Percentiles rank a stretch among this genome's conserved stretches.
phyloP scores from a whole-genome alignment of 2,797 vertebrate genomes.

The Loriculus beryllinus region DNA sequence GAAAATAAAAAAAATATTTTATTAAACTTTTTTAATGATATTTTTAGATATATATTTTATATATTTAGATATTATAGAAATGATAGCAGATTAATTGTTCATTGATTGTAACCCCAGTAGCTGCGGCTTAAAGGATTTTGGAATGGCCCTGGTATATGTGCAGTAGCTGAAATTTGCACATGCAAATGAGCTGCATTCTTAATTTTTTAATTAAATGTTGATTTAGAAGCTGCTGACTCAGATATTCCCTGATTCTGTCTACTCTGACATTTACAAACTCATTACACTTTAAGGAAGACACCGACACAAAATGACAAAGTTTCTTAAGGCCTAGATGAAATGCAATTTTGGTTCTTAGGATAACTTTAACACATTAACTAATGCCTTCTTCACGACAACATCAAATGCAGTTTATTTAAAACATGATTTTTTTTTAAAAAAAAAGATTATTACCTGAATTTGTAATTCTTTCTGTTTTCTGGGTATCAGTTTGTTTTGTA shows the following conservation, averaged over 20 bases:
- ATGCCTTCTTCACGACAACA: background rate
- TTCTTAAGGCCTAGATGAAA: background rate
- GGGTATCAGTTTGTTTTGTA: background rate
- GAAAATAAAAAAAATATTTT: background rate
- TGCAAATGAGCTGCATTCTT: slow-evolving; percentile 14
- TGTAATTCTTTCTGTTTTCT: background rate
- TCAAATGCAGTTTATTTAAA: background rate
- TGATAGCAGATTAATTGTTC: background rate
- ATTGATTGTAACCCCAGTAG: background rate
- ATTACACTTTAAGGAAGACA: background rate
- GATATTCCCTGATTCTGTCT: slow-evolving; percentile 10
- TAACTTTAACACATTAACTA: background rate
- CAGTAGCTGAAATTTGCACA: slow-evolving; percentile 25
- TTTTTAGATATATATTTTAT: background rate
- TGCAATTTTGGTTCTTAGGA: background rate
- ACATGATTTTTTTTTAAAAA: background rate
- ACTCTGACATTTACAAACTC: slow-evolving; percentile 15
- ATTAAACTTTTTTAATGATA: background rate
- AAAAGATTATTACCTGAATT: background rate
- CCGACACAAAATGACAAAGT: background rate
- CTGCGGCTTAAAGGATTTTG: background rate
- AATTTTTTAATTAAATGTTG: slow-evolving; percentile 37
- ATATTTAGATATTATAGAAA: background rate
- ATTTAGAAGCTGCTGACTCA: slow-evolving; percentile 21
- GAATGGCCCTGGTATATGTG: background rate